phyloP scores from a whole-genome alignment of 2,797 vertebrate species.

The Hyperoplus immaculatus region DNA sequence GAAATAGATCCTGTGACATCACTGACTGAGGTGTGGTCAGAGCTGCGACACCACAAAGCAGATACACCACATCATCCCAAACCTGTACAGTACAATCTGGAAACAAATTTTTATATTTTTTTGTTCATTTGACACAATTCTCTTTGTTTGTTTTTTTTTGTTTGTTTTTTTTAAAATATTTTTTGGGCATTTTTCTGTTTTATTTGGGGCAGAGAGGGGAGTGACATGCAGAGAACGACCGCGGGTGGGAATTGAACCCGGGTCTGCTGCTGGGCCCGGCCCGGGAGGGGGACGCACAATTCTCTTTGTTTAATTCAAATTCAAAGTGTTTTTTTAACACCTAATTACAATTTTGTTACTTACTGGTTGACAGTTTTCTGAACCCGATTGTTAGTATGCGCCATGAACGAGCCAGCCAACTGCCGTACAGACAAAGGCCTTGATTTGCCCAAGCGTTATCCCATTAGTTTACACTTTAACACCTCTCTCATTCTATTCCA shows the following conservation, averaged over 20 bases:
- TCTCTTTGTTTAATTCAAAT: too few relatives aligned
- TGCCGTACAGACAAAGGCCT: too few relatives aligned
- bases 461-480: too few relatives aligned
- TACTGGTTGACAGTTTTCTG: background rate
- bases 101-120: background rate
- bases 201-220: too few relatives aligned
- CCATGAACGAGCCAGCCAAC: background rate
- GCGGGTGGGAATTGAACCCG: too few relatives aligned
- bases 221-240: too few relatives aligned
- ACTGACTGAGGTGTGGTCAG: slow-evolving; percentile 33
- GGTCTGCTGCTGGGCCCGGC: too few relatives aligned
- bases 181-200: too few relatives aligned
- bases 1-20: slow-evolving; percentile 31
- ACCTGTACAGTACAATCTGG: background rate
- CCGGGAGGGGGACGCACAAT: too few relatives aligned
- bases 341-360: background rate
- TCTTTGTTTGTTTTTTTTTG: background rate
- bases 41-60: slow-evolving; percentile 1
- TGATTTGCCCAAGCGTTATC: too few relatives aligned
- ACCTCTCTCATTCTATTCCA: too few relatives aligned
- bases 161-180: too few relatives aligned
- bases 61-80: background rate
- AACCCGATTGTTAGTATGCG: background rate
- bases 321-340: background rate
- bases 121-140: background rate